Percentiles rank a stretch among this genome's conserved stretches.
These are phyloP conservation scores for Amphibalanus amphitrite DNA, from an alignment of 1,140 invertebrate species.

Conservation along the genomic window DNA sequence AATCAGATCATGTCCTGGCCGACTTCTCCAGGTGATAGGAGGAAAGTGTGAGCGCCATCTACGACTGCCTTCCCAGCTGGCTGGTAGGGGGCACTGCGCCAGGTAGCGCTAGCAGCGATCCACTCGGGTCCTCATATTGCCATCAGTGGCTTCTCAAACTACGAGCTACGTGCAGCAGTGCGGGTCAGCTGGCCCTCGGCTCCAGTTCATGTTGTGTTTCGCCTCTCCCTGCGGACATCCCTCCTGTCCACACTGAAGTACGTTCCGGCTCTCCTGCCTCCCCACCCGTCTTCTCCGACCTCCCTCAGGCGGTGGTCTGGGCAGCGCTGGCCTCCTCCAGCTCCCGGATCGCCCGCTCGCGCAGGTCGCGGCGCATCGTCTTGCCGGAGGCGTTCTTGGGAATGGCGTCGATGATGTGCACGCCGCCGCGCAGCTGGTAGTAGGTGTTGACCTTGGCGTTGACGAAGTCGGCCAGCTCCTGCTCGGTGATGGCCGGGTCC, in stretches of 20 bases:
- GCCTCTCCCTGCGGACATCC: not conserved
- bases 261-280: not conserved
- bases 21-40: too few relatives aligned
- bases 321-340: not conserved
- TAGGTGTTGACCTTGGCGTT: constrained; percentile 18
- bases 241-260: too few relatives aligned
- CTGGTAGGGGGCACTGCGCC: too few relatives aligned
- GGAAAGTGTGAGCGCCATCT: too few relatives aligned
- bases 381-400: constrained; percentile 57
- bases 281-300: too few relatives aligned
- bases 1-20: too few relatives aligned
- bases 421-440: constrained; percentile 31
- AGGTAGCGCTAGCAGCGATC: not conserved
- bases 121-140: not conserved
- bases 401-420: constrained; percentile 46
- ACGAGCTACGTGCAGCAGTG: too few relatives aligned
- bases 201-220: not conserved
- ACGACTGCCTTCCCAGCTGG: too few relatives aligned
- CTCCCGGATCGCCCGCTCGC: constrained; percentile 22
- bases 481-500: constrained; percentile 13
- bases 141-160: not conserved
- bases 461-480: constrained; percentile 21
- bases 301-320: not conserved
- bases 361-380: constrained; percentile 43
- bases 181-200: too few relatives aligned